These are phyloP conservation scores for Leptinotarsa peninsularis DNA, from an alignment of 2,888 invertebrate species.

Conservation along the genomic window DNA sequence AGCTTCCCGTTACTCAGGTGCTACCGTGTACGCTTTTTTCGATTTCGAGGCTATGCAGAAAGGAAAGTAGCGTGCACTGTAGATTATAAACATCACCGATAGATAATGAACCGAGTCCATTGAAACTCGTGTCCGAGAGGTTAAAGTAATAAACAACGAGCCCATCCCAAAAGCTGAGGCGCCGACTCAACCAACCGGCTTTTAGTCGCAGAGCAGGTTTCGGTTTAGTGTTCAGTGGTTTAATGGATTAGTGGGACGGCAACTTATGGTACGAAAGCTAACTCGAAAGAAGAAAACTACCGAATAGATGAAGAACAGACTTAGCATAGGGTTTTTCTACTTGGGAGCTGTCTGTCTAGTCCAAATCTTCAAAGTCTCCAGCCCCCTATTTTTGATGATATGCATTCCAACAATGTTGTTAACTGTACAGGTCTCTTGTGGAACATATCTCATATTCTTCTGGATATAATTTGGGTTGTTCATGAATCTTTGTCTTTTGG, in stretches of 20 bases:
- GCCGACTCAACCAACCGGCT: constrained; percentile 36
- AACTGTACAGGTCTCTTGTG: no score
- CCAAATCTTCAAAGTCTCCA: no score
- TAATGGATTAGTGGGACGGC: constrained; percentile 36
- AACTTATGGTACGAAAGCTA: constrained; percentile 14
- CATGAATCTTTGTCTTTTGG: no score
- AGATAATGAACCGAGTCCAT: constrained; percentile 42
- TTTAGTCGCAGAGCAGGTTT: constrained; percentile 23
- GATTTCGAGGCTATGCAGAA: constrained; percentile 27
- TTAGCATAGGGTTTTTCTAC: no score
- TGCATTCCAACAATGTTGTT: no score
- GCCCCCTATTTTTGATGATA: no score
- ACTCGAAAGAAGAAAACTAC: background rate
- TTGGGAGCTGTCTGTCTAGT: no score
- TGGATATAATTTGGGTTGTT: no score
- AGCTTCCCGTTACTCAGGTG: background rate
- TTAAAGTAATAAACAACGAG: constrained; percentile 48
- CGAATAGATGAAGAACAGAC: no score
- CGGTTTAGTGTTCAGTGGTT: constrained; percentile 13
- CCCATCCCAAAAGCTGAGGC: constrained; percentile 43
- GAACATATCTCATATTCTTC: no score
- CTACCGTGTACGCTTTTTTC: constrained; percentile 5
- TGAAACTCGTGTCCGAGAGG: constrained; percentile 45
- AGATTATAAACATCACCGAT: constrained; percentile 22
- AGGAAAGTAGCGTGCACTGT: constrained; percentile 35